These are phyloP conservation scores for Muscicapa comitata DNA, from an alignment of 2,797 vertebrate genomes.

Conservation along the genomic window DNA sequence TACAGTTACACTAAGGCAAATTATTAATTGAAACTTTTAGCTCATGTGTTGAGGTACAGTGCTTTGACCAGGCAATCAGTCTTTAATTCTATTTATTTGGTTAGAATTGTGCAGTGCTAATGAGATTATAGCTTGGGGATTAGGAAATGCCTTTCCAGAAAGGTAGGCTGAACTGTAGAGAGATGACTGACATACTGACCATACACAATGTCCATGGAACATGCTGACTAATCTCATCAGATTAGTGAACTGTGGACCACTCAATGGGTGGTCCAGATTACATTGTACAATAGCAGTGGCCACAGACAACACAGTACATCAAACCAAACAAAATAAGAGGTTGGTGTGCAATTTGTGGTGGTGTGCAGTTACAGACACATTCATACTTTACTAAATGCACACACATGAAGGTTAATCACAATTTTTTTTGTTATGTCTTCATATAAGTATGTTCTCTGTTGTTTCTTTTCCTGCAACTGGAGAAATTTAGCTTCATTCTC, in stretches of 20 bases:
- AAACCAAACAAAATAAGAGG: neutral
- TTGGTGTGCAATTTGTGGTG: neutral
- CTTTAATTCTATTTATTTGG: conserved; percentile 35
- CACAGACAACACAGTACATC: neutral
- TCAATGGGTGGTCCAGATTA: neutral
- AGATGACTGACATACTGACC: neutral
- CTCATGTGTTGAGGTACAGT: neutral
- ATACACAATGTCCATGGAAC: neutral
- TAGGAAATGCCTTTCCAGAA: conserved; percentile 23
- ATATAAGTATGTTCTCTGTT: neutral
- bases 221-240: neutral
- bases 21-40: neutral
- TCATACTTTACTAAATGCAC: neutral
- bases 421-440: neutral
- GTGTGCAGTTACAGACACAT: neutral
- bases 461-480: neutral
- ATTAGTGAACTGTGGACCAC: neutral
- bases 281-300: neutral
- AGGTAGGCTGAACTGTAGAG: neutral
- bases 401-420: neutral
- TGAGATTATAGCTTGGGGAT: conserved; percentile 15
- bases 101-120: neutral
- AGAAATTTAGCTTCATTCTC: neutral
- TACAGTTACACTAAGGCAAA: neutral
- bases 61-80: neutral